These are phyloP conservation scores for Turritopsis rubra DNA, from an alignment of 30 jellyfish, hydroid and myxozoan genomes.

Conservation along the genomic window DNA sequence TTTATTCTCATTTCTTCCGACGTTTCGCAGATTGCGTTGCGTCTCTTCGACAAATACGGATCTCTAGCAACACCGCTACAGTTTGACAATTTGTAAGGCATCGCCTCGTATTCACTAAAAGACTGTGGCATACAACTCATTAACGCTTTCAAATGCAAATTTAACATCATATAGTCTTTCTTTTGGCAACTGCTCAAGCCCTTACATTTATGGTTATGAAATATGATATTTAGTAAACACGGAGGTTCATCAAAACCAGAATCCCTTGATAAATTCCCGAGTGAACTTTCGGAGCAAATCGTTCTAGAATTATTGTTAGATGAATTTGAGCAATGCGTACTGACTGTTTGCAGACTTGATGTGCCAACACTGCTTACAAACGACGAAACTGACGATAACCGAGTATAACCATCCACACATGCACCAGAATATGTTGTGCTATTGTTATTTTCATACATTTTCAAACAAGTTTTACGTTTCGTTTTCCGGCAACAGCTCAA, in stretches of 20 bases:
- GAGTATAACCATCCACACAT: background rate
- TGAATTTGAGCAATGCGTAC: background rate
- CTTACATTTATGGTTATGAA: constrained; percentile 66
- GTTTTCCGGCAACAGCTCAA: constrained; percentile 4
- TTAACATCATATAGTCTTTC: constrained; percentile 49
- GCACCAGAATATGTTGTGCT: background rate
- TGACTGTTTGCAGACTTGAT: background rate
- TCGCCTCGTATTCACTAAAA: constrained; percentile 53
- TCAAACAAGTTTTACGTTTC: background rate
- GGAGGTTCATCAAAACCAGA: constrained; percentile 42
- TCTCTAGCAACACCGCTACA: constrained; percentile 18
- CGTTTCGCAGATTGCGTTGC: constrained; percentile 94
- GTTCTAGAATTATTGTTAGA: background rate
- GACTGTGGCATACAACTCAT: constrained; percentile 79
- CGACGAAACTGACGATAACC: constrained; percentile 13
- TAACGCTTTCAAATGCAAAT: constrained; percentile 61
- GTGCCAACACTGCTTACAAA: constrained; percentile 2
- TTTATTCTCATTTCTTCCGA: constrained; percentile 56
- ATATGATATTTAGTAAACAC: constrained; percentile 64
- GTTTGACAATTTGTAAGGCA: background rate
- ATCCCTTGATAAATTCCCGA: constrained; percentile 21
- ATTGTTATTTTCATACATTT: background rate
- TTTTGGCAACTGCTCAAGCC: constrained; percentile 55
- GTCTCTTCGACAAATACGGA: constrained; percentile 52
- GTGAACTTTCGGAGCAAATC: background rate